Percentiles rank a stretch among this genome's conserved stretches.
Conservation (phyloP, 2,888 invertebrate species). For the Coelinius sp. region DNA sequence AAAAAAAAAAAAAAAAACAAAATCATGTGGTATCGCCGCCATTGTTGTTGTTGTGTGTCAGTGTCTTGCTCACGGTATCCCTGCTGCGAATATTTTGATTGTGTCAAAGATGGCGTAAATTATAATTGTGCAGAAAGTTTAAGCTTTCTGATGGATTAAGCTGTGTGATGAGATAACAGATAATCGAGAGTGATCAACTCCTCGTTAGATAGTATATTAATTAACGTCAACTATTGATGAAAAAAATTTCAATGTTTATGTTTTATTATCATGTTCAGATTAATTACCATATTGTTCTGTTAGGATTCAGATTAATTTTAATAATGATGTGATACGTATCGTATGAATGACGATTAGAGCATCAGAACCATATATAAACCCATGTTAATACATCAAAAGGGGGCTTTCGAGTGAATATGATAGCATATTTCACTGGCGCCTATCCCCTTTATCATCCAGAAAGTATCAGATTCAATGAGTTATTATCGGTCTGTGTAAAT, state of each 20-base stretch:
- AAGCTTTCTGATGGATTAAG: neutral
- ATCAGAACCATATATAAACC: neutral
- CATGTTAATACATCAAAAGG: neutral
- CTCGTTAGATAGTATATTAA: too few species aligned
- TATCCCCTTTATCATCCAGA: neutral
- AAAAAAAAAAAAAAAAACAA: neutral
- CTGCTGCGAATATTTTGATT: constrained; percentile 14
- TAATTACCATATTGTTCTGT: too few species aligned
- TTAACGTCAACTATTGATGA: too few species aligned
- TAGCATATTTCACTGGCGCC: neutral
- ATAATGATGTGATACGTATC: too few species aligned
- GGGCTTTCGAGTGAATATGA: neutral
- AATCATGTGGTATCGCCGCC: neutral
- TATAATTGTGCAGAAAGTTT: neutral
- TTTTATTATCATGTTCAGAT: too few species aligned
- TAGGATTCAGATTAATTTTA: too few species aligned
- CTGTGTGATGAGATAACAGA: neutral
- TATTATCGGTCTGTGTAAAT: neutral
- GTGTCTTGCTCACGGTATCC: constrained; percentile 7
- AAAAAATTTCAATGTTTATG: neutral
- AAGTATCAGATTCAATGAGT: neutral
- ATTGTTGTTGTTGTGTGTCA: constrained; percentile 21
- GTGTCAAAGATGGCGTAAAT: constrained; percentile 4
- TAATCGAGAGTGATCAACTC: too few species aligned
- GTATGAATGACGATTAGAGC: neutral